Evolutionary conservation across 2,113 vertebrate genomes (phyloP).

Genomic region (Vulpes vulpes): DNA sequence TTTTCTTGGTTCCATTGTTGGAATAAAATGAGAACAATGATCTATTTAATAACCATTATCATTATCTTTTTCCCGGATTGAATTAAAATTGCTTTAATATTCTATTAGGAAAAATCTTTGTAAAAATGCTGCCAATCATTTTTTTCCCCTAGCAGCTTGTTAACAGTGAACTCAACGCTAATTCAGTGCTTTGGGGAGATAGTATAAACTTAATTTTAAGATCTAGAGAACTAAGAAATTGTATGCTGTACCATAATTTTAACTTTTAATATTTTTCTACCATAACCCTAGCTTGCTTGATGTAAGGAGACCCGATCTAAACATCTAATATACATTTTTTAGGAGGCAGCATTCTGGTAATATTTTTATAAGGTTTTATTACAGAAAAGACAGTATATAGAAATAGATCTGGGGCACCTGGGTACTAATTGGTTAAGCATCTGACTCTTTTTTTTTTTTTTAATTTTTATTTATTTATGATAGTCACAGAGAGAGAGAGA

Average conservation of each 20-base stretch:
- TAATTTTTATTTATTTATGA: too few relatives aligned
- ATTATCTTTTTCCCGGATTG: slow-evolving; percentile 63
- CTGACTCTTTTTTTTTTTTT: background rate
- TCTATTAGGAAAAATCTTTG: slow-evolving; percentile 73
- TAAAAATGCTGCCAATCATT: slow-evolving; percentile 64
- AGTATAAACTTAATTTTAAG: slow-evolving; percentile 48
- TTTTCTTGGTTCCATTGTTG: slow-evolving; percentile 58
- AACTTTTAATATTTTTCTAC: slow-evolving; percentile 35
- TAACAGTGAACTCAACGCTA: slow-evolving; percentile 65
- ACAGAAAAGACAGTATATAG: background rate
- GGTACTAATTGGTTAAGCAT: background rate
- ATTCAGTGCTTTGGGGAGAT: slow-evolving; percentile 47
- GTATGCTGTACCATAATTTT: background rate
- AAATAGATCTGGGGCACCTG: background rate
- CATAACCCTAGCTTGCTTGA: background rate
- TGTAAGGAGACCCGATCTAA: background rate
- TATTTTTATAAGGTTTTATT: background rate
- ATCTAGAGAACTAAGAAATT: slow-evolving; percentile 37
- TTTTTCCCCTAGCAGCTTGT: slow-evolving; percentile 35
- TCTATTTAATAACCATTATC: slow-evolving; percentile 72
- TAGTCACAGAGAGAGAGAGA: too few relatives aligned
- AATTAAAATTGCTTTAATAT: slow-evolving; percentile 77
- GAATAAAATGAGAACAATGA: slow-evolving; percentile 74
- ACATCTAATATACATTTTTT: background rate
- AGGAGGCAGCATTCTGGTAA: background rate